Percentiles rank a stretch among this genome's conserved stretches.
Evolutionary conservation across 35 echinoderm and acorn worm species (phyloP).

Genomic region (Apostichopus japonicus): DNA sequence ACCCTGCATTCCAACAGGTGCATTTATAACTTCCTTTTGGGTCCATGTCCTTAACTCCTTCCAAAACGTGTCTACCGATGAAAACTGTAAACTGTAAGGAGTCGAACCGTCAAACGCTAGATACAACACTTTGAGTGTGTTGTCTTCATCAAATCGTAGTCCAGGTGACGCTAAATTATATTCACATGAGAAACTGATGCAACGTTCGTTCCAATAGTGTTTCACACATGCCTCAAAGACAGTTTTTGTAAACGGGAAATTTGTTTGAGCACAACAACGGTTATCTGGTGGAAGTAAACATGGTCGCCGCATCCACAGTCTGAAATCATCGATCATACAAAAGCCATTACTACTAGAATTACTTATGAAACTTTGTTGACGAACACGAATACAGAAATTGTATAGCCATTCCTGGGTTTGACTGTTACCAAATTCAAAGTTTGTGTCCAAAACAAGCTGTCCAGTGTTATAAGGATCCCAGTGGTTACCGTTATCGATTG

Average conservation of each 20-base stretch:
- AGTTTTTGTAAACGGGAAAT: slow-evolving; percentile 58
- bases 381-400: slow-evolving; percentile 26
- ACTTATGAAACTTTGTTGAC: slow-evolving; percentile 43
- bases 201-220: not conserved
- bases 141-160: slow-evolving; percentile 8
- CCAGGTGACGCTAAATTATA: not conserved
- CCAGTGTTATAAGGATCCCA: slow-evolving; percentile 61
- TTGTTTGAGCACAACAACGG: slow-evolving; percentile 66
- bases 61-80: slow-evolving; percentile 10
- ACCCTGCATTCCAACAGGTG: slow-evolving; percentile 46
- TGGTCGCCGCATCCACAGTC: slow-evolving; percentile 62
- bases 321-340: slow-evolving; percentile 83
- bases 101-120: not conserved
- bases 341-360: not conserved
- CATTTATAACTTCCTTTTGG: slow-evolving; percentile 9
- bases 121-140: not conserved
- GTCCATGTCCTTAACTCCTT: slow-evolving; percentile 30
- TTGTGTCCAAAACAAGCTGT: slow-evolving; percentile 41
- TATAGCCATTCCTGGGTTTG: slow-evolving; percentile 52
- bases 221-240: slow-evolving; percentile 66
- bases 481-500: slow-evolving; percentile 65
- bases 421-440: slow-evolving; percentile 36
- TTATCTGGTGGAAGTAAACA: slow-evolving; percentile 46
- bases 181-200: not conserved
- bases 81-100: slow-evolving; percentile 18